A percentile compares a stretch with the other conserved stretches of the same genome.
Evolutionary conservation across 92 coral and sea anemone species (phyloP).

Genomic region (Meandrina meandrites): DNA sequence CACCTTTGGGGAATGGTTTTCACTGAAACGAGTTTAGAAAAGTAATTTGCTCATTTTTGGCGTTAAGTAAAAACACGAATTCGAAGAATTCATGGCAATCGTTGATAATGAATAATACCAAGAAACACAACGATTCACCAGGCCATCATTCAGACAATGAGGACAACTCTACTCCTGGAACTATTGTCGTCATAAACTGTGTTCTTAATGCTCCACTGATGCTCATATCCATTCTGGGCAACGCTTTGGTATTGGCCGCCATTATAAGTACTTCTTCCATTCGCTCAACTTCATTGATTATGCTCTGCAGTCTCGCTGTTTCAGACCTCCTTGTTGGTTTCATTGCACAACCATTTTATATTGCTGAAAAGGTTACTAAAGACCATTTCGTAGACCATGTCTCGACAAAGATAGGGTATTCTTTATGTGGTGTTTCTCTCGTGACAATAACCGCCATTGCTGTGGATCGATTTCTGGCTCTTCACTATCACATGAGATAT

Average conservation of each 20-base stretch:
- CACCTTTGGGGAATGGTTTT: no score
- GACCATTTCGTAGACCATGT: no score
- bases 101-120: no score
- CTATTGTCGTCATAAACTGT: background rate
- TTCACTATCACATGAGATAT: conserved; percentile 31
- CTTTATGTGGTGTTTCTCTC: background rate
- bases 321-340: conserved; percentile 23
- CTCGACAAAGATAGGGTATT: no score
- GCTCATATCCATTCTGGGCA: conserved; percentile 17
- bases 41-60: no score
- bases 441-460: background rate
- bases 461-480: conserved; percentile 16
- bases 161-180: background rate
- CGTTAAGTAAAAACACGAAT: no score
- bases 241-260: conserved; percentile 6
- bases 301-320: conserved; percentile 27
- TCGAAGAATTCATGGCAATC: no score
- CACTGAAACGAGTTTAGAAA: no score
- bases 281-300: conserved; percentile 12
- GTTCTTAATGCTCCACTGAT: conserved; percentile 9
- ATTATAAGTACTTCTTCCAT: conserved; percentile 4
- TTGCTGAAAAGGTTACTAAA: no score
- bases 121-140: no score
- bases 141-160: background rate
- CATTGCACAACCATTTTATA: background rate